Percentiles rank a stretch among this genome's conserved stretches.
Evolutionary conservation across 2,888 invertebrate species (phyloP).

Genomic region (Brachypalpus laphriformis): DNA sequence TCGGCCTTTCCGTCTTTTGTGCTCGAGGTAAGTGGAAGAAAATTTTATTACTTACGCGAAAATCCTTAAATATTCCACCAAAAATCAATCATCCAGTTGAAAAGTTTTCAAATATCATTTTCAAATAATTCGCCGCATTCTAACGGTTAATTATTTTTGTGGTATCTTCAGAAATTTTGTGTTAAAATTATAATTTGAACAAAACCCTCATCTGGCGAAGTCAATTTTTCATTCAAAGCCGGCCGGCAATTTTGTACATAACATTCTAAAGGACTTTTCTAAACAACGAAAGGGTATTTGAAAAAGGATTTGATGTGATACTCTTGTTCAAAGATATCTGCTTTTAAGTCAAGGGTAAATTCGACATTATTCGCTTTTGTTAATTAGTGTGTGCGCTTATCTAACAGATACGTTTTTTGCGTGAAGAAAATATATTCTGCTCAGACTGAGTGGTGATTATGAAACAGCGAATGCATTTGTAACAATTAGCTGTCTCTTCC

Average conservation of each 20-base stretch:
- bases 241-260: constrained; percentile 55
- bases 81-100: constrained; percentile 58
- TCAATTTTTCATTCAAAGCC: constrained; percentile 61
- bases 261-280: constrained; percentile 7
- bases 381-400: constrained; percentile 62
- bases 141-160: constrained; percentile 60
- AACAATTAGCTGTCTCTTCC: neutral
- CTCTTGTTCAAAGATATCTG: neutral
- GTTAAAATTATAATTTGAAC: neutral
- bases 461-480: constrained; percentile 44
- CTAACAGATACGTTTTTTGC: constrained; percentile 51
- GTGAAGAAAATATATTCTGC: constrained; percentile 7
- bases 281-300: neutral
- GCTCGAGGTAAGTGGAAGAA: constrained; percentile 82
- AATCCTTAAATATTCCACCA: constrained; percentile 77
- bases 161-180: neutral
- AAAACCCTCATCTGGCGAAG: constrained; percentile 22
- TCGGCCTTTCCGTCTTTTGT: constrained; percentile 83
- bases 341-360: constrained; percentile 9
- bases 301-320: neutral
- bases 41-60: constrained; percentile 77
- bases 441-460: constrained; percentile 26
- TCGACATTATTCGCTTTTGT: constrained; percentile 15
- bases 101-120: constrained; percentile 20
- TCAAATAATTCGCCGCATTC: constrained; percentile 34